A percentile compares a stretch with the other conserved stretches of the same genome.
phyloP scores from a whole-genome alignment of 1,140 invertebrate genomes.

The Oscheius sp. region DNA sequence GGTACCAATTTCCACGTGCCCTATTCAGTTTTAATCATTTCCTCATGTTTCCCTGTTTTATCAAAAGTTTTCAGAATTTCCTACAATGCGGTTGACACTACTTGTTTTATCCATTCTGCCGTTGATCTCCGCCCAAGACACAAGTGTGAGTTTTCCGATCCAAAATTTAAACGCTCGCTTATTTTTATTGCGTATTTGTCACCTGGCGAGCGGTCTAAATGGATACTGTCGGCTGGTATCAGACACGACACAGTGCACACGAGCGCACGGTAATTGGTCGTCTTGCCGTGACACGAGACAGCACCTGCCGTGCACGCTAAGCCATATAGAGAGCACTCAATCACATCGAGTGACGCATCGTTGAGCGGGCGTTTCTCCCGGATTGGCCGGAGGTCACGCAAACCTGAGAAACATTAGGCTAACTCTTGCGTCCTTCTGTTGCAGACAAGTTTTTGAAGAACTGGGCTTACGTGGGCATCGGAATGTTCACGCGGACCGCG shows the following conservation, averaged over 20 bases:
- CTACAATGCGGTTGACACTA: neutral
- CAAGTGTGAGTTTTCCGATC: neutral
- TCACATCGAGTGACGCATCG: slow-evolving; percentile 9
- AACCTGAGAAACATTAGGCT: too few species aligned
- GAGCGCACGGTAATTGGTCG: neutral
- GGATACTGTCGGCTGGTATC: neutral
- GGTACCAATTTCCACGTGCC: too few species aligned
- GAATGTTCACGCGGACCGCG: neutral
- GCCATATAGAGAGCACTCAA: slow-evolving; percentile 11
- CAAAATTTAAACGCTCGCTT: too few species aligned
- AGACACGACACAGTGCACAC: neutral
- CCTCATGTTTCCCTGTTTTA: neutral
- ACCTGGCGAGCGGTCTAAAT: neutral
- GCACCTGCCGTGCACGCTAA: slow-evolving; percentile 7
- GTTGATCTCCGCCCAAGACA: neutral
- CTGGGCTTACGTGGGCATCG: too few species aligned
- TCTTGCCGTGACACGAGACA: neutral
- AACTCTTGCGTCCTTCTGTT: too few species aligned
- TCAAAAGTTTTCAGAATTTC: neutral
- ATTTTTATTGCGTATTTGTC: neutral
- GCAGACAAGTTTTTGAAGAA: too few species aligned
- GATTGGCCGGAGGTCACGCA: neutral
- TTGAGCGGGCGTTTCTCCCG: neutral
- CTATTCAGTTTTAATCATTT: too few species aligned
- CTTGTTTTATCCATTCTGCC: neutral